Base-by-base conservation (phyloP, 2,113 vertebrate genomes). In the Alligator sinensis region DNA sequence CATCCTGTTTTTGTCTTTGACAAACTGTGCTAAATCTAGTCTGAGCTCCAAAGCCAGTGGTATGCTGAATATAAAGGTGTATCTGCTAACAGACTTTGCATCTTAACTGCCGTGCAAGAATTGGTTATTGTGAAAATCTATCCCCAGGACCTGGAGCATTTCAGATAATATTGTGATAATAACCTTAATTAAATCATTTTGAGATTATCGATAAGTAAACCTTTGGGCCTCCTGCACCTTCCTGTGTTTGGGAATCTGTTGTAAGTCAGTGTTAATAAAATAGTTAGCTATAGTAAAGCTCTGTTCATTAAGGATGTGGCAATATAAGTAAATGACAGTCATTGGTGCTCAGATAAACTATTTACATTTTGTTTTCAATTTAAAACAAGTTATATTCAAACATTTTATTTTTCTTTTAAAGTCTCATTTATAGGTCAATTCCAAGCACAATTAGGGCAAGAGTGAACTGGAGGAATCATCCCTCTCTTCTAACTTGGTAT, bases 401-500 rank as follows among this genome's bases (percentile, higher is more conserved):
- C 9, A 3, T 9, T 55, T 3, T 8, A 11, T 6, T 7, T n/a
- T 18, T 34, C 17, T n/a, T 55, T 13, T 38, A 1, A 9, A 9
- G 9, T 11, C 34, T 22, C 10, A 3, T 7, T 19, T 27, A 10
- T 68, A 70, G 64, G 16, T 54, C 77, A 11, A 54, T 83, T 18
- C 55, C 38, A 17, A 28, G 0, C 4, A 30, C 15, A 34, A 27
- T 2, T 13, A 30, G 66, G 34, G n/a, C 30, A 70, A 70, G 10
- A 1, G 4, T 11, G 34, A 64, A 62, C 27, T 21, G 66, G 30
- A 54, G 47, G 22, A 81, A 27, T 84, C n/a, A 0, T 82, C 5
- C 6, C 4, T 1, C 1, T 47, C 38, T 3, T 2, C 0, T 5
- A 0, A 1, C 5, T 84, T 64, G 24, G 22, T 16, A 25, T 9